These are phyloP conservation scores for Labroides dimidiatus DNA, from an alignment of 2,797 vertebrate species.

Conservation along the genomic window DNA sequence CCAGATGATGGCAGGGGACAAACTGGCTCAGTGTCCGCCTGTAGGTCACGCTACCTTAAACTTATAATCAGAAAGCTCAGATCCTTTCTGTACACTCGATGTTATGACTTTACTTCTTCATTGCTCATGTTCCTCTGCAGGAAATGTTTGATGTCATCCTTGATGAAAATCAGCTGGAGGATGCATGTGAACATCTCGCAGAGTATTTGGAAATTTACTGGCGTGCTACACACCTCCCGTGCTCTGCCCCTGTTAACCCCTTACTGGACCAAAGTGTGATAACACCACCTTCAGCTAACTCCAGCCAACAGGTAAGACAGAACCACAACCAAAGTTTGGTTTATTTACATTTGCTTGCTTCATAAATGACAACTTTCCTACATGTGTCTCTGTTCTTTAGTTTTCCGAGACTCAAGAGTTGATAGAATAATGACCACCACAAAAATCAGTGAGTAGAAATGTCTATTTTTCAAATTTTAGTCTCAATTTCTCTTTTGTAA, in stretches of 20 bases:
- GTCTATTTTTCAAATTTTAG: not conserved
- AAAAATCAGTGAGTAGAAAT: conserved; percentile 65
- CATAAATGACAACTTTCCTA: not conserved
- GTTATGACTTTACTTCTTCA: rapidly evolving
- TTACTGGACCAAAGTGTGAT: conserved; percentile 85
- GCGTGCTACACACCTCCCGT: conserved; percentile 93
- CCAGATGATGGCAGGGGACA: conserved; percentile 98
- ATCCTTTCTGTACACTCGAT: not conserved
- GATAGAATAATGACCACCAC: conserved; percentile 82
- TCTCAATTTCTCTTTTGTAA: not conserved
- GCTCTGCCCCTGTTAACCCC: conserved; percentile 83
- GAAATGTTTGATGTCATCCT: conserved; percentile 97
- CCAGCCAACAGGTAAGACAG: conserved; percentile 90
- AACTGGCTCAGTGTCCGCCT: conserved; percentile 94
- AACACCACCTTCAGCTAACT: conserved; percentile 90
- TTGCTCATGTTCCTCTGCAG: conserved; percentile 66
- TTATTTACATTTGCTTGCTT: not conserved
- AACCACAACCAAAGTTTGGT: not conserved
- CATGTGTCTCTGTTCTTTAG: conserved; percentile 56
- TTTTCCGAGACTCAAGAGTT: conserved; percentile 88
- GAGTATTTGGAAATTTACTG: conserved; percentile 97
- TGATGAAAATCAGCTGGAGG: conserved; percentile 97
- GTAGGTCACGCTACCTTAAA: conserved; percentile 71
- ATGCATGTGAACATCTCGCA: conserved; percentile 94
- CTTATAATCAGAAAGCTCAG: not conserved